Conservation (phyloP, 2,888 invertebrate genomes). For the Oscheius myriophilus region DNA sequence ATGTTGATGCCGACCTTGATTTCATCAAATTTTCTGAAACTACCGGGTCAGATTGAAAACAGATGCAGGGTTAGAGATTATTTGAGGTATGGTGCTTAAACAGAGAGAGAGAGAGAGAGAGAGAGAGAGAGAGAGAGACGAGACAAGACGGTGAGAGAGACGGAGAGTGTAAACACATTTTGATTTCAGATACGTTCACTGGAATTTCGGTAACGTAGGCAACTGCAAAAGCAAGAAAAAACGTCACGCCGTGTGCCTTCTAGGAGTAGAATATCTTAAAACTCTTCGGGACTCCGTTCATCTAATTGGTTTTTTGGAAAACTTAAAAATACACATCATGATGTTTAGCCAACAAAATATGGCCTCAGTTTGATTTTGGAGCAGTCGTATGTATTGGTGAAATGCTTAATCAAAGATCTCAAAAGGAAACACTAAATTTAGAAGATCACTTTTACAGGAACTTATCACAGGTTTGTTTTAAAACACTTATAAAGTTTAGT, state of each 20-base stretch:
- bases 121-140: too few relatives aligned
- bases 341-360: conserved; percentile 32
- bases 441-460: conserved; percentile 1
- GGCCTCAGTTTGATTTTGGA: conserved; percentile 26
- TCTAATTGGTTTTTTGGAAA: conserved; percentile 20
- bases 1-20: conserved; percentile 17
- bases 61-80: not conserved
- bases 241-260: conserved; percentile 19
- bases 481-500: not conserved
- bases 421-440: not conserved
- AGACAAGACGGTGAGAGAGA: too few relatives aligned
- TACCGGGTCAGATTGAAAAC: conserved; percentile 23
- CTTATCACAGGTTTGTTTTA: conserved; percentile 7
- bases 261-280: conserved; percentile 21
- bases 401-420: not conserved
- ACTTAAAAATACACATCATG: too few relatives aligned
- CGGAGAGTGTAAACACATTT: too few relatives aligned
- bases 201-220: conserved; percentile 5
- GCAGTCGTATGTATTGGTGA: conserved; percentile 25
- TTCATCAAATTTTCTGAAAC: conserved; percentile 1
- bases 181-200: conserved; percentile 21
- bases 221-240: conserved; percentile 14
- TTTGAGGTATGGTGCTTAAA: not conserved
- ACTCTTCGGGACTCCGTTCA: not conserved
- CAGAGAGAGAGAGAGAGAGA: too few relatives aligned